Conservation (phyloP, 2,797 vertebrate genomes). For the Pogonophryne albipinna region DNA sequence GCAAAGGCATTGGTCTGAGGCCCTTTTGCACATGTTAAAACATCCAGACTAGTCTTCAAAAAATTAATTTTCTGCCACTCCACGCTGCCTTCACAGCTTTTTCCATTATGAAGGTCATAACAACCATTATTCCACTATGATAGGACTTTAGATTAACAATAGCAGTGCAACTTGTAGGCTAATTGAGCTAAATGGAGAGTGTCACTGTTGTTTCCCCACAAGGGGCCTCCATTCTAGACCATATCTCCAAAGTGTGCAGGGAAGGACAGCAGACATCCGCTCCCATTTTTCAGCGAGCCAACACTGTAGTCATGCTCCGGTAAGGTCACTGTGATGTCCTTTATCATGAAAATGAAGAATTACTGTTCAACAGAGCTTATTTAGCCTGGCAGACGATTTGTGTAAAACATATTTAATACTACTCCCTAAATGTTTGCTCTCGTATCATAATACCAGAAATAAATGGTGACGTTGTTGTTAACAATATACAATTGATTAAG, state of each 20-base stretch:
- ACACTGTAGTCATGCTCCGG: slow-evolving; percentile 27
- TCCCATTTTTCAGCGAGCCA: slow-evolving; percentile 45
- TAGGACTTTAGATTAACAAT: slow-evolving; percentile 38
- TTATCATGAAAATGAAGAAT: slow-evolving; percentile 22
- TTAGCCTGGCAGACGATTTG: slow-evolving; percentile 29
- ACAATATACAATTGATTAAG: slow-evolving; percentile 52
- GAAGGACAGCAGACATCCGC: slow-evolving; percentile 49
- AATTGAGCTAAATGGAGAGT: slow-evolving; percentile 69
- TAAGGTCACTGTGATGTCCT: slow-evolving; percentile 29
- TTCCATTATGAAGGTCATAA: slow-evolving; percentile 44
- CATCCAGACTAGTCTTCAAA: slow-evolving; percentile 2
- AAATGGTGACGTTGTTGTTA: slow-evolving; percentile 25
- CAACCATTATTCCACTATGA: slow-evolving; percentile 34
- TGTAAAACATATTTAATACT: slow-evolving; percentile 35
- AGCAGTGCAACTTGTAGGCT: slow-evolving; percentile 57
- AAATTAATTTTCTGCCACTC: slow-evolving; percentile 7
- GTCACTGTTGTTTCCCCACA: slow-evolving; percentile 36
- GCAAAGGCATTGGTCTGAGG: not conserved
- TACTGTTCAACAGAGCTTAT: slow-evolving; percentile 6
- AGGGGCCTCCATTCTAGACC: slow-evolving; percentile 66
- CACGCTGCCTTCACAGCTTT: not conserved
- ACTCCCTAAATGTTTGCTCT: slow-evolving; percentile 36
- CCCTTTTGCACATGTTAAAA: not conserved
- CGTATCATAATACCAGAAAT: slow-evolving; percentile 27
- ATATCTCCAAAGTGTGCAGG: slow-evolving; percentile 63